These are phyloP conservation scores for Rotaria macrura DNA, from an alignment of 2,888 invertebrate species.

Conservation along the genomic window DNA sequence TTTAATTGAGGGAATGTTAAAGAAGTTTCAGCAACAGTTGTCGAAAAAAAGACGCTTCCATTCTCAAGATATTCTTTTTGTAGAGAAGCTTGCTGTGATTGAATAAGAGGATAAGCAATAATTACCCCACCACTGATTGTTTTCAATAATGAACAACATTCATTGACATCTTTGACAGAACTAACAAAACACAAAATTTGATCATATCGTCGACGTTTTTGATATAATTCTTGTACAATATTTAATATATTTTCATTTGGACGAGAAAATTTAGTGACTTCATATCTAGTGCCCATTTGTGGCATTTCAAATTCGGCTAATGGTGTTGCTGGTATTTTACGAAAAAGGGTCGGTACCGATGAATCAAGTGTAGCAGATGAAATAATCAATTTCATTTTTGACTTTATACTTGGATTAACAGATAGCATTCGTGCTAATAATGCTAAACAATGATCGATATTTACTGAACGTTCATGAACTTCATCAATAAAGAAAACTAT, in stretches of 20 bases:
- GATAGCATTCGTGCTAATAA: not conserved
- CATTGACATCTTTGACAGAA: not conserved
- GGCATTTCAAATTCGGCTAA: not conserved
- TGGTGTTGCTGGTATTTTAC: not conserved
- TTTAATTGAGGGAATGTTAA: not conserved
- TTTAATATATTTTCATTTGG: not conserved
- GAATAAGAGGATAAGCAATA: not conserved
- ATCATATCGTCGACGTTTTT: not conserved
- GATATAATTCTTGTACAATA: not conserved
- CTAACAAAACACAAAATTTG: not conserved
- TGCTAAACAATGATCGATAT: not conserved
- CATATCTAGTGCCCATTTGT: not conserved
- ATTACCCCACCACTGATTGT: not conserved
- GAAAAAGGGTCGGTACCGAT: not conserved
- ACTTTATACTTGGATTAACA: not conserved
- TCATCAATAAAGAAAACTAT: not conserved
- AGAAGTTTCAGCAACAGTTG: not conserved
- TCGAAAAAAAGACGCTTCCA: not conserved
- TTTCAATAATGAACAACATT: not conserved
- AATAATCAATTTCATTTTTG: not conserved
- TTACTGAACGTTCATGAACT: not conserved
- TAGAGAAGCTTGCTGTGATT: not conserved
- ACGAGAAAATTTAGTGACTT: not conserved
- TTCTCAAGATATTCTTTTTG: not conserved
- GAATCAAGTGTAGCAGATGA: not conserved